Evolutionary conservation across 2,113 vertebrate genomes (phyloP), one percentile per base, ranked within the genome.

Genomic region (Odontesthes bonariensis): DNA sequence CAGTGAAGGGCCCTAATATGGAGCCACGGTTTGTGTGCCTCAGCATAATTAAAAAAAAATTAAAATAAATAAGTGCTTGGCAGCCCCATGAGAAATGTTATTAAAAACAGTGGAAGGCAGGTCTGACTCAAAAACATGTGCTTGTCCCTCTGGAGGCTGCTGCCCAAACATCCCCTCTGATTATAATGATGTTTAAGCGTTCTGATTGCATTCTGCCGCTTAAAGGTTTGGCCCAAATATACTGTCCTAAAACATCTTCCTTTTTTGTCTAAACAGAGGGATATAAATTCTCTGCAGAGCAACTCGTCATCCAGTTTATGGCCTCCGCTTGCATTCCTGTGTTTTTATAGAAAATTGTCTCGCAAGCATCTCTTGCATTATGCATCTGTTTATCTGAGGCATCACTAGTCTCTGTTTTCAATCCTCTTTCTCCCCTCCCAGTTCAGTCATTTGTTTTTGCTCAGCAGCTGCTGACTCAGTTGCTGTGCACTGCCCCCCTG

Each of bases 1-100:
- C 84, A 87, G 70, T 68, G 42, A 46, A 58, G 61, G 53, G 22
- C 70, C 62, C 40, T 82, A 89, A 89, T 88, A 85, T 86, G 82
- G 70, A 71, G 65, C 47, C 40, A 59, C 67, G 51, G 70, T 89
- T 82, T 84, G 79, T 86, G 89, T 91, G 62, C 78, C 66, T 86
- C 71, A 86, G 83, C 65, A 75, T 91, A 89, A 89, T 93, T 84
- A 90, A 91, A 90, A 90, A 91, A 27, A 90, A 91, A n/a, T n/a
- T n/a, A n/a, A n/a, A n/a, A n/a, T n/a, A n/a, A 90, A 90, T 90
- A 89, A 81, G 74, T 73, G 57, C 58, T 83, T 81, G 80, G 84
- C 87, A 81, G 79, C 67, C 27, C 54, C 59, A 73, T 22, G 67
- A 84, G 75, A 73, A 66, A 73, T 83, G 79, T 85, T 89, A 90